Evolutionary conservation across 2,113 vertebrate genomes (phyloP).

Genomic region (Sialia sialis): DNA sequence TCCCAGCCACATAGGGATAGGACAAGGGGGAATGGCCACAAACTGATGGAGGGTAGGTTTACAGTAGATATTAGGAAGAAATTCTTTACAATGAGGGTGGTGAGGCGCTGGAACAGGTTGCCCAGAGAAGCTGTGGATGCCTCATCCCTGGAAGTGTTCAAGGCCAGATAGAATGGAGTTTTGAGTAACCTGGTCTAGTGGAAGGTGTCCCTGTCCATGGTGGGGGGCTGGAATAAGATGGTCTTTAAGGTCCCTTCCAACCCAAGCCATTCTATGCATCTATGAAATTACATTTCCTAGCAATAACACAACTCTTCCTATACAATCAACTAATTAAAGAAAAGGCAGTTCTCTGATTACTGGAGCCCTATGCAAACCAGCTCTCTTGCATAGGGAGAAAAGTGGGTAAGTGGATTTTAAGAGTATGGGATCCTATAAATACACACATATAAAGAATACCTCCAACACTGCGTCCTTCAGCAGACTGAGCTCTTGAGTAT

Average conservation of each 20-base stretch:
- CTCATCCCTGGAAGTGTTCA: neutral
- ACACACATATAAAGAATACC: neutral
- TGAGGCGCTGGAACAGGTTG: neutral
- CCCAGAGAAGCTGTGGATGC: neutral
- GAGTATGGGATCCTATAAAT: neutral
- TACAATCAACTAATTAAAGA: neutral
- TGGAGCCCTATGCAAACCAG: neutral
- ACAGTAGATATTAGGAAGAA: neutral
- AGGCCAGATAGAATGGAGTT: neutral
- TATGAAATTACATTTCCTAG: neutral
- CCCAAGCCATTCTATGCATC: neutral
- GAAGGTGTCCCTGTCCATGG: neutral
- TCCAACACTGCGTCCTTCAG: neutral
- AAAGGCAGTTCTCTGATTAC: neutral
- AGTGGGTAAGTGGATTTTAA: neutral
- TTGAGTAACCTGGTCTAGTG: neutral
- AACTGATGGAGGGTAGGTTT: neutral
- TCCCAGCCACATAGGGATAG: rapidly evolving
- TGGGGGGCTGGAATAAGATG: neutral
- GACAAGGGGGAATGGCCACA: neutral
- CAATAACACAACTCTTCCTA: neutral
- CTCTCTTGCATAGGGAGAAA: neutral
- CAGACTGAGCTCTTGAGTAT: neutral
- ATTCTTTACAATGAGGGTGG: neutral
- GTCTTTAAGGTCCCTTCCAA: neutral